phyloP scores from a whole-genome alignment of 2,113 vertebrate species.

The Leptosomus discolor region DNA sequence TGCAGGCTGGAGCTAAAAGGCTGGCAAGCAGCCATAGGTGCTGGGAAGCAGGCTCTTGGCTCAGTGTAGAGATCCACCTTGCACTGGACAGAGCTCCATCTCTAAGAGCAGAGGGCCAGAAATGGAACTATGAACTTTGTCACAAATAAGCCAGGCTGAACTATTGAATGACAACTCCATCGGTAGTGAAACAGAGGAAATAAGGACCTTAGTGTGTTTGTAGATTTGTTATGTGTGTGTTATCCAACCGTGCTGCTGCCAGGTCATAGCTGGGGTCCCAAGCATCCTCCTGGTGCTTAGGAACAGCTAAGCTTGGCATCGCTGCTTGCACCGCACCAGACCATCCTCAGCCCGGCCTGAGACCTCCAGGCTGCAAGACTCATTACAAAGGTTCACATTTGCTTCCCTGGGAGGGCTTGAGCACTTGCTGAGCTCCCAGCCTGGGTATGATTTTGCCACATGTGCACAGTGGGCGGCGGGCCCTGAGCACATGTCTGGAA shows the following conservation, averaged over 20 bases:
- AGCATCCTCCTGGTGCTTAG: not conserved
- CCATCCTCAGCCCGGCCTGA: not conserved
- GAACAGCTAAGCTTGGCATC: not conserved
- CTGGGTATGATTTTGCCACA: rapidly evolving
- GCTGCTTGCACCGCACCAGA: rapidly evolving
- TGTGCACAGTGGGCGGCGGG: rapidly evolving
- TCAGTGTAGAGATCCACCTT: not conserved
- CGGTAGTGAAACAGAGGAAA: not conserved
- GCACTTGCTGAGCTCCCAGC: not conserved
- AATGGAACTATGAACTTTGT: not conserved
- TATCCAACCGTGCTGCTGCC: rapidly evolving
- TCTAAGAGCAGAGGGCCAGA: not conserved
- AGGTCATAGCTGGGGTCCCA: not conserved
- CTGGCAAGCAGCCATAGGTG: not conserved
- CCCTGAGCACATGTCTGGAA: not conserved
- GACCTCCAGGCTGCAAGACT: not conserved
- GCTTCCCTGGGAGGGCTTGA: not conserved
- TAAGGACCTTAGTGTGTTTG: not conserved
- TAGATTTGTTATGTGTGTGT: not conserved
- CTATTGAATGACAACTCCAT: not conserved
- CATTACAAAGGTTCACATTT: rapidly evolving
- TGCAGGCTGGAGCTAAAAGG: not conserved
- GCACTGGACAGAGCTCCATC: not conserved
- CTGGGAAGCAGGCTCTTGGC: not conserved
- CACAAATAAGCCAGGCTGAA: not conserved